Percentiles rank a stretch among this genome's conserved stretches.
Evolutionary conservation across 2,797 vertebrate genomes (phyloP).

Genomic region (Anolis apletophallus): DNA sequence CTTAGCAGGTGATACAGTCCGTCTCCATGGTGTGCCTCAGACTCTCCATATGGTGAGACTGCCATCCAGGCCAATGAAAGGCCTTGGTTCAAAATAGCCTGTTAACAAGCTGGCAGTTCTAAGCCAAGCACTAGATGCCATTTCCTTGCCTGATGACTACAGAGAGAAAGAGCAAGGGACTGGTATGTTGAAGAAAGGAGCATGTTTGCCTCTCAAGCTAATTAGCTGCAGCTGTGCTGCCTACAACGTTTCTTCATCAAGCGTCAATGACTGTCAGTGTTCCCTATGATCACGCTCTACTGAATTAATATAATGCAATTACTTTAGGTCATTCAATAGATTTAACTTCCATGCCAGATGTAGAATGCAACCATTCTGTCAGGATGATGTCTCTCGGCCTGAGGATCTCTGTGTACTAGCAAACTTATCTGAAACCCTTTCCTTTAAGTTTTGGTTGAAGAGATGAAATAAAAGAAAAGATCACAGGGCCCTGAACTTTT

Average conservation of each 20-base stretch:
- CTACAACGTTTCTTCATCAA: constrained; percentile 11
- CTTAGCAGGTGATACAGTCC: not conserved
- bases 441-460: not conserved
- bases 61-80: not conserved
- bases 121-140: not conserved
- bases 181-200: not conserved
- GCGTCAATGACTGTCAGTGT: not conserved
- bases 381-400: not conserved
- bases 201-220: constrained; percentile 27
- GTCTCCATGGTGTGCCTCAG: not conserved
- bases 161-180: not conserved
- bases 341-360: constrained; percentile 38
- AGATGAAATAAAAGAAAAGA: not conserved
- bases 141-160: not conserved
- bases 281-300: constrained; percentile 18
- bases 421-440: constrained; percentile 39
- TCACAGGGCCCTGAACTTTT: not conserved
- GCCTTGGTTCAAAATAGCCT: not conserved
- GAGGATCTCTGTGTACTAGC: constrained; percentile 9
- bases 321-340: constrained; percentile 29
- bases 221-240: not conserved
- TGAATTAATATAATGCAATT: constrained; percentile 49
- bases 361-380: not conserved
- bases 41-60: not conserved
- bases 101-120: not conserved